phyloP scores from a whole-genome alignment of 2,113 vertebrate genomes.

The Cololabis saira region DNA sequence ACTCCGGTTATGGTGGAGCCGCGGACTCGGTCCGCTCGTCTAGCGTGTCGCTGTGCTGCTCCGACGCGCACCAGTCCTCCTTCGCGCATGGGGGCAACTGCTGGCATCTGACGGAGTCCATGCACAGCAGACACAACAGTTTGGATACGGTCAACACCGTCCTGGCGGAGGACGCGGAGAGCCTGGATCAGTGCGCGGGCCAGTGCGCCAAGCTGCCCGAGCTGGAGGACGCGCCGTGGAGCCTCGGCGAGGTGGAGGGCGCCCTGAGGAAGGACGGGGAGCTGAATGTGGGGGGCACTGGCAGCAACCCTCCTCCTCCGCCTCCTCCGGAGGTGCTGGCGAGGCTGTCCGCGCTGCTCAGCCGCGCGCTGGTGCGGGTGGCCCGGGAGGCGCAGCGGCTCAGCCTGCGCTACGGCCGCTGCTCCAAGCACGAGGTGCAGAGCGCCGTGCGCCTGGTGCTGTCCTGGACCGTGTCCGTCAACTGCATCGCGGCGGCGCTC shows the following conservation, averaged over 20 bases:
- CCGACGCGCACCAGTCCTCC: conserved; percentile 81
- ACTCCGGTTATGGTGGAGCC: conserved; percentile 87
- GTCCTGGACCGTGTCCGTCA: conserved; percentile 84
- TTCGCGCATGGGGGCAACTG: conserved; percentile 84
- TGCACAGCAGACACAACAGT: conserved; percentile 98
- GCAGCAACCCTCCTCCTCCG: too few species aligned
- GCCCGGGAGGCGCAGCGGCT: conserved; percentile 84
- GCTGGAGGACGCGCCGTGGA: conserved; percentile 85
- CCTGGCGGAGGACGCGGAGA: conserved; percentile 86
- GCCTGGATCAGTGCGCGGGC: conserved; percentile 92
- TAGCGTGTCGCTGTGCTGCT: conserved; percentile 85
- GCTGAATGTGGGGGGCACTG: conserved; percentile 57
- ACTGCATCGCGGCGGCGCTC: conserved; percentile 81
- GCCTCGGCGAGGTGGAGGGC: conserved; percentile 79
- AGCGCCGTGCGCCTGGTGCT: conserved; percentile 82
- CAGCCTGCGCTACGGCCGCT: conserved; percentile 82
- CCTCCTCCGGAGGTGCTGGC: conserved; percentile 85
- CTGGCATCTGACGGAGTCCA: conserved; percentile 97
- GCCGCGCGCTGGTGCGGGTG: conserved; percentile 82
- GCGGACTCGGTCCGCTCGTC: conserved; percentile 86
- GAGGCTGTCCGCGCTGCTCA: conserved; percentile 88
- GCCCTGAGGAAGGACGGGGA: conserved; percentile 78
- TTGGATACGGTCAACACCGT: conserved; percentile 98
- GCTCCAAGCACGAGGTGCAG: conserved; percentile 84
- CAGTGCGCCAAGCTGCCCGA: conserved; percentile 85